These are phyloP conservation scores for Carposina sasakii DNA, from an alignment of 1,140 invertebrate genomes.

Conservation along the genomic window DNA sequence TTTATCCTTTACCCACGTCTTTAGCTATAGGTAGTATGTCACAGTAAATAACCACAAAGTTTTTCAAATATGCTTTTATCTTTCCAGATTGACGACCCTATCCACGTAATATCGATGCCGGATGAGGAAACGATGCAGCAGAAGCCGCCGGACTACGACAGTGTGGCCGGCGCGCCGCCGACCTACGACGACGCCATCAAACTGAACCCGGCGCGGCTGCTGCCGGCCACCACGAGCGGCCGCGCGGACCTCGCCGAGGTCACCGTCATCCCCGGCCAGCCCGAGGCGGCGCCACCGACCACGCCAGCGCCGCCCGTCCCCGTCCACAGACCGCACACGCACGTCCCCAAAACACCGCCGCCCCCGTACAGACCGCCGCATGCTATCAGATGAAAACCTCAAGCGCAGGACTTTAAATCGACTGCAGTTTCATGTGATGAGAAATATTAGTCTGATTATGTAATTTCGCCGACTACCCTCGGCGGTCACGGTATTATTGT, in stretches of 20 bases:
- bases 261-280: slow-evolving; percentile 11
- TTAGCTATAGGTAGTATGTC: no score
- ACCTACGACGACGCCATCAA: slow-evolving; percentile 84
- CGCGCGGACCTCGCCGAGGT: slow-evolving; percentile 39
- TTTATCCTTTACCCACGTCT: no score
- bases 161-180: slow-evolving; percentile 78
- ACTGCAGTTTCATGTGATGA: slow-evolving; percentile 66
- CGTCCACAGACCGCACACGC: slow-evolving; percentile 33
- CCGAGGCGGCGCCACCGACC: no score
- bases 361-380: slow-evolving; percentile 65
- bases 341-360: slow-evolving; percentile 64
- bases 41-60: no score
- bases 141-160: slow-evolving; percentile 83
- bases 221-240: slow-evolving; percentile 50
- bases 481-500: slow-evolving; percentile 49
- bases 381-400: slow-evolving; percentile 64
- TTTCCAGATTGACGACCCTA: slow-evolving; percentile 76
- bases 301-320: slow-evolving; percentile 29
- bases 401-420: slow-evolving; percentile 56
- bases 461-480: slow-evolving; percentile 17
- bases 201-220: slow-evolving; percentile 74
- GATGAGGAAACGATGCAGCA: slow-evolving; percentile 73
- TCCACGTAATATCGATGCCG: slow-evolving; percentile 78
- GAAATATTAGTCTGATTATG: slow-evolving; percentile 26
- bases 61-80: background rate